Conservation (phyloP, 2,113 vertebrate genomes). For the Ceyx melanurus region DNA sequence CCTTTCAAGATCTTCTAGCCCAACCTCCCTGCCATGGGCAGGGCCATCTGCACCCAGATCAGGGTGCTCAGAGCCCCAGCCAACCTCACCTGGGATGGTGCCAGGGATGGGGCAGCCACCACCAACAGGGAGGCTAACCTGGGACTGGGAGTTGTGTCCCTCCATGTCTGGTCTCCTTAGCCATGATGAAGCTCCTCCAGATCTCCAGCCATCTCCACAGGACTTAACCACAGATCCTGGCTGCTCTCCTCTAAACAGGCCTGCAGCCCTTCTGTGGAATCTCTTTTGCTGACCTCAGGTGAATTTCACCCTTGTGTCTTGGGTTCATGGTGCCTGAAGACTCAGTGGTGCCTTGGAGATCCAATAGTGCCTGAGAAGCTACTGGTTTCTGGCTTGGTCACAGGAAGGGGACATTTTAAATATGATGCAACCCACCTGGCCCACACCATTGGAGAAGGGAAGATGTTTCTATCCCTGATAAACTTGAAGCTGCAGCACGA, state of each 20-base stretch:
- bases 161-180: not conserved
- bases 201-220: not conserved
- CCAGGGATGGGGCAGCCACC: not conserved
- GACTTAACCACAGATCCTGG: not conserved
- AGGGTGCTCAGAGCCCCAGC: not conserved
- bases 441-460: not conserved
- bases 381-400: rapidly evolving
- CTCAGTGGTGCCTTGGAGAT: not conserved
- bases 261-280: too few species aligned
- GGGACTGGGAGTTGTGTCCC: not conserved
- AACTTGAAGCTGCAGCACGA: not conserved
- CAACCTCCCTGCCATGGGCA: not conserved
- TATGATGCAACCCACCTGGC: not conserved
- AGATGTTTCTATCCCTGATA: not conserved
- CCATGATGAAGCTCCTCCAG: too few species aligned
- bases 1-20: too few species aligned
- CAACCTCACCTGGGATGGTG: not conserved
- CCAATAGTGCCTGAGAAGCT: not conserved
- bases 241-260: rapidly evolving
- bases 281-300: not conserved
- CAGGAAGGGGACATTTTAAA: not conserved
- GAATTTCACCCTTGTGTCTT: not conserved
- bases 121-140: not conserved
- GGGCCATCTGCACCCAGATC: not conserved
- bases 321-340: not conserved